These are phyloP conservation scores for Malurus cyaneus DNA, from an alignment of 2,113 vertebrate genomes.

Conservation along the genomic window DNA sequence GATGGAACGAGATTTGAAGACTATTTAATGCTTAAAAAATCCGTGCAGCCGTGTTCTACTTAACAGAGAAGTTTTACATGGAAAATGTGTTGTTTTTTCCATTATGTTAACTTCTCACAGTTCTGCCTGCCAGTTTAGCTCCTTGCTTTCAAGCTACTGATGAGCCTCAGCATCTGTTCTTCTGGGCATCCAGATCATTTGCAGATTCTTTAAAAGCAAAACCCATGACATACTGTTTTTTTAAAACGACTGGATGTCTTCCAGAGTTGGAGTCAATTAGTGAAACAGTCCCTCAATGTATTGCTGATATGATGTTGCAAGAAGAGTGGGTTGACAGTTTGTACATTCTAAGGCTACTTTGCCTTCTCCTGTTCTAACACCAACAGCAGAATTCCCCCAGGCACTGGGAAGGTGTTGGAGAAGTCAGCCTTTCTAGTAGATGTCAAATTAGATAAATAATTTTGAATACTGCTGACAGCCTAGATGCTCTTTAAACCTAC, in stretches of 20 bases:
- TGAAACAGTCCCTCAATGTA: neutral
- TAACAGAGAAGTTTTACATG: constrained; percentile 1
- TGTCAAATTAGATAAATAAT: neutral
- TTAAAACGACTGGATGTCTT: neutral
- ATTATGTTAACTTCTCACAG: constrained; percentile 10
- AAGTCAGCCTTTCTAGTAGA: neutral
- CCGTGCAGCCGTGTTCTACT: neutral
- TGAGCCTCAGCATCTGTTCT: constrained; percentile 29
- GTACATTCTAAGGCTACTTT: neutral
- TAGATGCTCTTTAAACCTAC: neutral
- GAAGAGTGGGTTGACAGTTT: neutral
- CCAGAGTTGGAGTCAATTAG: neutral
- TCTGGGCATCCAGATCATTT: neutral
- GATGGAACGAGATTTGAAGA: neutral
- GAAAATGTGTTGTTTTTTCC: constrained; percentile 49
- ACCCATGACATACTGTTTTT: neutral
- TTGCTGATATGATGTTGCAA: neutral
- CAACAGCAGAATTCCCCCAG: neutral
- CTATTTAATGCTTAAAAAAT: constrained; percentile 36
- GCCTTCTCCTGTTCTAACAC: neutral
- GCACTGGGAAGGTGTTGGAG: neutral
- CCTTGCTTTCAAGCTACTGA: constrained; percentile 33
- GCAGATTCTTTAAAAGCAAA: constrained; percentile 22
- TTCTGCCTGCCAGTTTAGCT: constrained; percentile 17
- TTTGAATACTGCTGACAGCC: neutral